Percentiles rank a stretch among this genome's conserved stretches.
Conservation (phyloP, 2,797 vertebrate species). For the Phylloscopus collybita region DNA sequence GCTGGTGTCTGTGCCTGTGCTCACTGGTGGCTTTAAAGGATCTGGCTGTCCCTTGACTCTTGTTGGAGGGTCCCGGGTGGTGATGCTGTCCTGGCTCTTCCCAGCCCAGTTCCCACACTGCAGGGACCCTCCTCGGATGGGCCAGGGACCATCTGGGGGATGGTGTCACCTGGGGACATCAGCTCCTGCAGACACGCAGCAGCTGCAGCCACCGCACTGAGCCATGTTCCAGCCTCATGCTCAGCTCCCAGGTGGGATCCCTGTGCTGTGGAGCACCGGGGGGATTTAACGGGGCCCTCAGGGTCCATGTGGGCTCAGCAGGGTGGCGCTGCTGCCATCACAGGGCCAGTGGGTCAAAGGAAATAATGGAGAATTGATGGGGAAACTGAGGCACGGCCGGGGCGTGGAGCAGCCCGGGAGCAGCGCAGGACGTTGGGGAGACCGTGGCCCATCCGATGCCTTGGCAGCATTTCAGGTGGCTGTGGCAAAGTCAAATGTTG, state of each 20-base stretch:
- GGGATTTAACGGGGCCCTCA: accelerated
- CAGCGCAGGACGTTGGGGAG: background rate
- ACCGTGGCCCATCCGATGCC: background rate
- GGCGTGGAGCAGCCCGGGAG: accelerated
- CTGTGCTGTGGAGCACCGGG: accelerated
- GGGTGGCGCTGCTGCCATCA: background rate
- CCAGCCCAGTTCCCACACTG: background rate
- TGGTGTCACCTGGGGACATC: background rate
- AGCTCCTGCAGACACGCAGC: background rate
- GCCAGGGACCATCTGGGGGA: background rate
- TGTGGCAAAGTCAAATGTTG: background rate
- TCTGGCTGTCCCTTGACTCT: background rate
- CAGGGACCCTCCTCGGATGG: accelerated
- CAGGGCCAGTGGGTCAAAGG: accelerated
- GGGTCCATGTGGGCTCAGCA: background rate
- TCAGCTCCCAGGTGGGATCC: background rate
- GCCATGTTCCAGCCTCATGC: background rate
- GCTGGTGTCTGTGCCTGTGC: background rate
- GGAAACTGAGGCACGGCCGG: background rate
- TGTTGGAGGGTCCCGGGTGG: background rate
- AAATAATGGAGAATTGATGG: accelerated
- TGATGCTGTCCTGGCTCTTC: background rate
- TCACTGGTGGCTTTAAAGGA: background rate
- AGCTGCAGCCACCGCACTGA: background rate
- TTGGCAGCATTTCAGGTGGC: accelerated